Conservation (phyloP, 2,797 vertebrate genomes). For the Anguilla anguilla region DNA sequence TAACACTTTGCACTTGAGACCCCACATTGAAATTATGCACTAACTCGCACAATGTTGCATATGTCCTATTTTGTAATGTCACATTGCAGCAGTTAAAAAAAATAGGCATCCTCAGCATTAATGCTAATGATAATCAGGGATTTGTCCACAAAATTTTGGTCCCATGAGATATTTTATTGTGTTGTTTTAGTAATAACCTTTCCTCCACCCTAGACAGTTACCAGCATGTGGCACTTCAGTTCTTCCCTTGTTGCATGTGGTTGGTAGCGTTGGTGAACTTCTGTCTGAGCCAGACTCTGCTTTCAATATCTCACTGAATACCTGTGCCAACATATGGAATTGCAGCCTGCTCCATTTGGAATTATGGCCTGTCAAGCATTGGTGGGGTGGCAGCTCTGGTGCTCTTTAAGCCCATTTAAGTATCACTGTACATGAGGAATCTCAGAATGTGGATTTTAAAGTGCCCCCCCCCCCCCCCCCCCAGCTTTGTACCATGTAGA, state of each 20-base stretch:
- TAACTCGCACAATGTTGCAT: no score
- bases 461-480: no score
- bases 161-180: neutral
- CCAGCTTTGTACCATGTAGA: neutral
- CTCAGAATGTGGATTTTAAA: neutral
- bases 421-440: neutral
- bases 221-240: neutral
- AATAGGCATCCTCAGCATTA: no score
- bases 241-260: neutral
- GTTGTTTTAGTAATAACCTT: neutral
- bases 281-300: conserved; percentile 47
- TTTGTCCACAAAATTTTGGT: no score
- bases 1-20: neutral
- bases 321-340: neutral
- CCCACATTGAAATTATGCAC: no score
- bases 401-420: conserved; percentile 35
- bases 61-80: no score
- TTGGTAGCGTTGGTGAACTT: conserved; percentile 33
- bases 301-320: conserved; percentile 42
- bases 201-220: neutral
- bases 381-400: conserved; percentile 38
- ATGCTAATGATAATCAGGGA: no score
- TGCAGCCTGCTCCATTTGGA: conserved; percentile 29
- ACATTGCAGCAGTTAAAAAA: no score
- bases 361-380: neutral